These are phyloP conservation scores for Phoxinus dragarum DNA, from an alignment of 2,797 vertebrate genomes.

Conservation along the genomic window DNA sequence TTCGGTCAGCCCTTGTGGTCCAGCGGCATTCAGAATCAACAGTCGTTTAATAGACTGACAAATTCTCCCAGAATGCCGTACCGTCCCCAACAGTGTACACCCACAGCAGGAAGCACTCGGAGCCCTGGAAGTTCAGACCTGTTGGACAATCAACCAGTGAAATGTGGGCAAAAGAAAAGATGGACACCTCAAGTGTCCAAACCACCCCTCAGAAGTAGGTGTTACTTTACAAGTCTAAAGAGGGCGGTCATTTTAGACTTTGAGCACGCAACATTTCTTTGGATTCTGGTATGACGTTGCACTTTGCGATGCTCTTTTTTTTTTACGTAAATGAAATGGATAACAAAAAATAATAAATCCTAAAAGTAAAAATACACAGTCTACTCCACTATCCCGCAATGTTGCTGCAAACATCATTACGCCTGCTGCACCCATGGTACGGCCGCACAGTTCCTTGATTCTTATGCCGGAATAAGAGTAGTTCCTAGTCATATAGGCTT, in stretches of 20 bases:
- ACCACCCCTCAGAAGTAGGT: slow-evolving; percentile 43
- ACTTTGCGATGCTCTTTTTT: no score
- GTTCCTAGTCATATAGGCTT: no score
- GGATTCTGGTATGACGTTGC: no score
- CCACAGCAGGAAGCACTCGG: slow-evolving; percentile 50
- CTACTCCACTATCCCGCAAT: not conserved
- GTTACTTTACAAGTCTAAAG: not conserved
- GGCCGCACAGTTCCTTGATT: not conserved
- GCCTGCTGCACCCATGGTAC: no score
- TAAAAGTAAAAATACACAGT: not conserved
- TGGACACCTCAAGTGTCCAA: slow-evolving; percentile 20
- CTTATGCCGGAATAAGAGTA: not conserved
- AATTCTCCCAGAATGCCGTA: slow-evolving; percentile 55
- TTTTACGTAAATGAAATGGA: not conserved
- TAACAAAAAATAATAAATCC: not conserved
- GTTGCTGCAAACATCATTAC: not conserved
- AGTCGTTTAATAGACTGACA: slow-evolving; percentile 56
- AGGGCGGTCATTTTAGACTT: no score
- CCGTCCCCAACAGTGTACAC: slow-evolving; percentile 63
- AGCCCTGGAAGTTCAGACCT: slow-evolving; percentile 64
- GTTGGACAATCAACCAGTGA: slow-evolving; percentile 3
- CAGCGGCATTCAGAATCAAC: slow-evolving; percentile 64
- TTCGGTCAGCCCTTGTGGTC: slow-evolving; percentile 58
- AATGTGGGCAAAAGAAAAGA: slow-evolving; percentile 48
- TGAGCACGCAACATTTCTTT: no score